A percentile compares a stretch with the other conserved stretches of the same genome.
phyloP scores from a whole-genome alignment of 2,797 vertebrate species.

The Alcedo atthis region DNA sequence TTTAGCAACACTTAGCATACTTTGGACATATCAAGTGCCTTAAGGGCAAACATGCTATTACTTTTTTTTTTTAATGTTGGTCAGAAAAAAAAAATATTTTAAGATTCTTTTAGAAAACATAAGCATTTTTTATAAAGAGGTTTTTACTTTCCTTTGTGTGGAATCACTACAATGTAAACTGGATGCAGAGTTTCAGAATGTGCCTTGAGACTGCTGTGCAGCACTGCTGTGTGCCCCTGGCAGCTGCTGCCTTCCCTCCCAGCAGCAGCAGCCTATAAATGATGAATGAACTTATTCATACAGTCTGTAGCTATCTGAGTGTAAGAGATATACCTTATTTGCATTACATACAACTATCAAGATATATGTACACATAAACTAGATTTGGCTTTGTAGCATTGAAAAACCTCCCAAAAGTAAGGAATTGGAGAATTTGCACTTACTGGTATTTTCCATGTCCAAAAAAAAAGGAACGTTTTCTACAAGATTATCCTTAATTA shows the following conservation, averaged over 20 bases:
- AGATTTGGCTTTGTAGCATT: background rate
- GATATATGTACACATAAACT: background rate
- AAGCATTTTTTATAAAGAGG: background rate
- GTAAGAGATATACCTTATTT: background rate
- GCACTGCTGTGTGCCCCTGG: background rate
- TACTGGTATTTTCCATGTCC: background rate
- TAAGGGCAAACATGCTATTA: background rate
- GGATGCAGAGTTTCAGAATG: background rate
- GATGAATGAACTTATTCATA: slow-evolving; percentile 46
- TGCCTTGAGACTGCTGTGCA: background rate
- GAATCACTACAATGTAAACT: background rate
- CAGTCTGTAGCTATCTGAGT: background rate
- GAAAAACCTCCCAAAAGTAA: background rate
- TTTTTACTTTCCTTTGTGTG: background rate
- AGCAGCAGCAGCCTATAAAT: background rate
- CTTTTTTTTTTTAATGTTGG: background rate
- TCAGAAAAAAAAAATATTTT: background rate
- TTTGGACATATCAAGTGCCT: background rate
- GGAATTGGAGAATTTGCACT: background rate
- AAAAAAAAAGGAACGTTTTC: background rate
- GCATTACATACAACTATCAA: background rate
- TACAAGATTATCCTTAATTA: slow-evolving; percentile 19
- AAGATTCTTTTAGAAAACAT: background rate
- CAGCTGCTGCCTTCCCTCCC: slow-evolving; percentile 34
- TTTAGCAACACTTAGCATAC: background rate